Evolutionary conservation across 2,888 invertebrate species (phyloP).

Genomic region (Troides aeacus): DNA sequence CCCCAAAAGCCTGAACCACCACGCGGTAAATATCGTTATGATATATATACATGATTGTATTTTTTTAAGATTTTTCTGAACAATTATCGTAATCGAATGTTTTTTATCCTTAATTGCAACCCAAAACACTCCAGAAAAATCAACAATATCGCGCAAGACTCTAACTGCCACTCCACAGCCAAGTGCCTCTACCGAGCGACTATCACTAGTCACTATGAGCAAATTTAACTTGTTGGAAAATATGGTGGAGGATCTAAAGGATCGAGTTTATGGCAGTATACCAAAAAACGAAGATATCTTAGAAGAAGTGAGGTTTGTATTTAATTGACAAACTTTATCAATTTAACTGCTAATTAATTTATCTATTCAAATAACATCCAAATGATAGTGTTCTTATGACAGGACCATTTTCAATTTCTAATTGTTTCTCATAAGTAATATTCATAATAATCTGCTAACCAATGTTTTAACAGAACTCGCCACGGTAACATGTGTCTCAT

Average conservation of each 20-base stretch:
- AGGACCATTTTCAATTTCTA: too few species aligned
- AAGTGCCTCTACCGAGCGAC: slow-evolving; percentile 46
- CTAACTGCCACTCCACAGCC: slow-evolving; percentile 10
- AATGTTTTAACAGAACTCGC: too few species aligned
- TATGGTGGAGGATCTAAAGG: slow-evolving; percentile 59
- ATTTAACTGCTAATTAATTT: too few species aligned
- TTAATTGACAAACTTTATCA: neutral
- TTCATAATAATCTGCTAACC: too few species aligned
- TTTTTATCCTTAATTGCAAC: neutral
- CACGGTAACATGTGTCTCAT: too few species aligned
- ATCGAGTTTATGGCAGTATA: slow-evolving; percentile 64
- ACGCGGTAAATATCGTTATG: neutral
- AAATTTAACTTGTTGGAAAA: slow-evolving; percentile 65
- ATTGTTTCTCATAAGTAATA: too few species aligned
- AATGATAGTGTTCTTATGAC: too few species aligned
- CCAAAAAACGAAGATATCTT: slow-evolving; percentile 68
- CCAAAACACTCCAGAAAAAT: neutral
- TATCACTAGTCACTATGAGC: slow-evolving; percentile 70
- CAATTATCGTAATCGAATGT: too few species aligned
- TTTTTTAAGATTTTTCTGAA: too few species aligned
- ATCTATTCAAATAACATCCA: too few species aligned
- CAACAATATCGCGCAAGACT: neutral
- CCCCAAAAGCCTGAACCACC: neutral
- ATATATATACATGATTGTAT: neutral
- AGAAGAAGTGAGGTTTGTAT: slow-evolving; percentile 64